Evolutionary conservation across 2,888 invertebrate genomes (phyloP), one percentile per base, ranked within the genome.

Genomic region (Euspilapteryx auroguttella): DNA sequence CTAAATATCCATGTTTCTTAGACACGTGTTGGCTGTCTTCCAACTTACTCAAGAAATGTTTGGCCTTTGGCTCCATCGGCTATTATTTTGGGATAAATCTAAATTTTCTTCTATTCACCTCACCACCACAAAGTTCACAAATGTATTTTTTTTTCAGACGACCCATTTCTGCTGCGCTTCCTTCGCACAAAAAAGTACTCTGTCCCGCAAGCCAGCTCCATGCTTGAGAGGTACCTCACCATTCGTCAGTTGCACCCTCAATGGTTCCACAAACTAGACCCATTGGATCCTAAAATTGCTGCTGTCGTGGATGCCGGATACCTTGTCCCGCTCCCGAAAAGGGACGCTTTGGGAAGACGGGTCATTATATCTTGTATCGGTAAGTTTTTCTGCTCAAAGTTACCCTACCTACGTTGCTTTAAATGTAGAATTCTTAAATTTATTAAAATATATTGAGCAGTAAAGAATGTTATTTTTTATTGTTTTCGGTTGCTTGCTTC

Each of bases 171-270:
- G 10, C 73, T 94, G 23, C 80, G 93, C 25, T 94, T 94, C 46
- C 79, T 94, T 9, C 80, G 93, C 21, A 89, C 89, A 24, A 90
- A 91, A 61, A 94, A 93, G 55, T 94, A 89, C 64, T 89, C 89
- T 20, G 82, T 94, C 12, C 88, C 89, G 0, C 82, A 87, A 53
- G 87, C 94, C 0, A 89, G 92, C 44, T 87, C 89, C 36, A 88
- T 94, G 85, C 61, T 94, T 38, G 92, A 94, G 55, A 82, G 89
- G 27, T 94, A 94, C 57, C 71, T 94, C 30, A 87, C 87, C 15
- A 88, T 93, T 38, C 78, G 94, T 4, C 89, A 91, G 54, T 75
- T 91, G 44, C 87, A 90, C 47, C 89, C 93, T 0, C 81, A 87
- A 28, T 93, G 93, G 92, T 94, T 93, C 69, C 80, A 82, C 40